Percentiles rank a stretch among this genome's conserved stretches.
Evolutionary conservation across 2,113 vertebrate species (phyloP).

Genomic region (Serilophus lunatus): DNA sequence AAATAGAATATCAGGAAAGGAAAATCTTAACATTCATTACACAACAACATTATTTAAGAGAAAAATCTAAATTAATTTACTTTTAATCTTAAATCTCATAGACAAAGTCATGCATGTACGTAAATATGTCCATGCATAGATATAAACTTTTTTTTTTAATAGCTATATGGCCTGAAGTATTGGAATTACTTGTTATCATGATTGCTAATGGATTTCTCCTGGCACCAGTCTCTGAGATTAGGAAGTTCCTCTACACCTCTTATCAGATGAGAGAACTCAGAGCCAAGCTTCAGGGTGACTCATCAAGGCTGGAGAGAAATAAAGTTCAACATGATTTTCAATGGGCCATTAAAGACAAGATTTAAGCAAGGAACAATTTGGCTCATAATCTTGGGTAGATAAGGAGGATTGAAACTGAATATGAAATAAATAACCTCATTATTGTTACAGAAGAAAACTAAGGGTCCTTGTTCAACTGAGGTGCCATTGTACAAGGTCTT

Average conservation of each 20-base stretch:
- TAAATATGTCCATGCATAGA: not conserved
- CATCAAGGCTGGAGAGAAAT: not conserved
- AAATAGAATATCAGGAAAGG: not conserved
- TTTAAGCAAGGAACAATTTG: not conserved
- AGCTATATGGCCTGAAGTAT: not conserved
- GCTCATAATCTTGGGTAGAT: not conserved
- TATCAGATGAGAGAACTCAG: not conserved
- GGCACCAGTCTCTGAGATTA: not conserved
- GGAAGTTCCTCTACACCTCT: not conserved
- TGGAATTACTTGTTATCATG: not conserved
- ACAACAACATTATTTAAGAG: not conserved
- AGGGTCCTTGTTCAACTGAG: not conserved
- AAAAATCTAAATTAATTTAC: not conserved
- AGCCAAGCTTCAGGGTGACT: not conserved
- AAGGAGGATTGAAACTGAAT: not conserved
- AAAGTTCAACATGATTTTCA: not conserved
- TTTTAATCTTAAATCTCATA: not conserved
- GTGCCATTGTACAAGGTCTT: not conserved
- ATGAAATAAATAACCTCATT: not conserved
- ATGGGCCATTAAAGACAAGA: not conserved
- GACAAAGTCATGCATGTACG: not conserved
- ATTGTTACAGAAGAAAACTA: not conserved
- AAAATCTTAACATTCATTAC: not conserved
- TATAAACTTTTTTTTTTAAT: not conserved
- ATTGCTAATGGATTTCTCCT: not conserved